Base-by-base conservation (phyloP, 2,888 invertebrate genomes). In the Caenorhabditis sp. region DNA sequence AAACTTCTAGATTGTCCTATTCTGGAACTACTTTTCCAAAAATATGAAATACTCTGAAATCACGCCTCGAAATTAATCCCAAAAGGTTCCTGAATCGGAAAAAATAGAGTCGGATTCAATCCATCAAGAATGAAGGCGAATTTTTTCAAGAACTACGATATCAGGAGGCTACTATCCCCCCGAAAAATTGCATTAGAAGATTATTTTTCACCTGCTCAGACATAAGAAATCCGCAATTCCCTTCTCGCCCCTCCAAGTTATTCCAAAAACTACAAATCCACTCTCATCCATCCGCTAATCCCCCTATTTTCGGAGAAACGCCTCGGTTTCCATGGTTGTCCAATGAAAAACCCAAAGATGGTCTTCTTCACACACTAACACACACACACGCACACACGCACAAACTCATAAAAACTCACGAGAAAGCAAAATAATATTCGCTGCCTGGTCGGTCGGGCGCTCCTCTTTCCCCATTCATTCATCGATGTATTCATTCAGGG, bases 401-500 rank as follows among this genome's bases (percentile, higher is more conserved):
- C 17, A 10, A 43, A 43, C 43, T 43, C 12, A 43, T 14, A 43
- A 5, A 10, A 43, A 36, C 36, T 10, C 5, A 36, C 36, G 7
- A 36, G 7, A 36, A 5, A 36, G 10, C 5, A 8, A 43, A 17
- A 43, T 43, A 43, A 43, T 17, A 43, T 43, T 17, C 43, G 17
- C 14, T 31, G 5, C 5, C 10, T 31, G 5, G 31, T 50, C 61
- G 10, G 21, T 36, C 68, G 31, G 36, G 27, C 52, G 10, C 49
- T 56, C 43, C 38, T n/a, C 60, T 49, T 36, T 20, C 21, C 49
- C 36, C 36, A 14, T 52, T 14, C 21, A 21, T 23, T 50, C 21
- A 12, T 38, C 36, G 50, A 23, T 21, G 50, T 36, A 52, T 59
- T 43, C 49, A 43, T 27, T 67, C 59, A 27, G 23, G n/a, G 36